A percentile compares a stretch with the other conserved stretches of the same genome.
phyloP scores from a whole-genome alignment of 2,113 vertebrate species.

The Girardinichthys multiradiatus region DNA sequence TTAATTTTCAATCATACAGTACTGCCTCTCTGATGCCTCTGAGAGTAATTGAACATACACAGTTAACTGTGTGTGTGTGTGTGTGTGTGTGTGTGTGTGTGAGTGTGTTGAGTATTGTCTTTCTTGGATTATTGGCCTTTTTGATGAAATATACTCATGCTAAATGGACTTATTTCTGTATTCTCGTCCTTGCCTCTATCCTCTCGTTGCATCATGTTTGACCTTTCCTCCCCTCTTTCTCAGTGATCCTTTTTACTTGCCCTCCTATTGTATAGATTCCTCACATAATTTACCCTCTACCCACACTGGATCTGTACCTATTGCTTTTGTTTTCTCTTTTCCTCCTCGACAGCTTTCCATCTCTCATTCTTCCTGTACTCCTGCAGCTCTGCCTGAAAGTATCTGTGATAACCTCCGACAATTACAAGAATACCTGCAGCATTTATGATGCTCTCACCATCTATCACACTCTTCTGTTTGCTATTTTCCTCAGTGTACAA shows the following conservation, averaged over 20 bases:
- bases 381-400: conserved; percentile 28
- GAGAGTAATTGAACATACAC: too few species aligned
- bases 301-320: conserved; percentile 3
- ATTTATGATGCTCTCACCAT: conserved; percentile 30
- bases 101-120: too few species aligned
- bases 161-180: background rate
- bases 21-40: too few species aligned
- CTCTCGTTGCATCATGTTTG: background rate
- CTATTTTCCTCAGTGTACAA: background rate
- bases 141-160: conserved; percentile 12
- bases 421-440: conserved; percentile 36
- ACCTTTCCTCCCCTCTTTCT: conserved; percentile 5
- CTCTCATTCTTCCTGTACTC: conserved; percentile 13
- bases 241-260: background rate
- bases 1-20: too few species aligned
- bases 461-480: conserved; percentile 27
- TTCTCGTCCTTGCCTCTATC: background rate
- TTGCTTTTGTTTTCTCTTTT: conserved; percentile 2
- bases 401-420: conserved; percentile 47
- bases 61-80: too few species aligned
- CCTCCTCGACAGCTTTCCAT: conserved; percentile 12
- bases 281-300: background rate
- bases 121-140: background rate
- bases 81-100: too few species aligned
- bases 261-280: background rate